These are phyloP conservation scores for Sparus aurata DNA, from an alignment of 2,797 vertebrate species.

Conservation along the genomic window DNA sequence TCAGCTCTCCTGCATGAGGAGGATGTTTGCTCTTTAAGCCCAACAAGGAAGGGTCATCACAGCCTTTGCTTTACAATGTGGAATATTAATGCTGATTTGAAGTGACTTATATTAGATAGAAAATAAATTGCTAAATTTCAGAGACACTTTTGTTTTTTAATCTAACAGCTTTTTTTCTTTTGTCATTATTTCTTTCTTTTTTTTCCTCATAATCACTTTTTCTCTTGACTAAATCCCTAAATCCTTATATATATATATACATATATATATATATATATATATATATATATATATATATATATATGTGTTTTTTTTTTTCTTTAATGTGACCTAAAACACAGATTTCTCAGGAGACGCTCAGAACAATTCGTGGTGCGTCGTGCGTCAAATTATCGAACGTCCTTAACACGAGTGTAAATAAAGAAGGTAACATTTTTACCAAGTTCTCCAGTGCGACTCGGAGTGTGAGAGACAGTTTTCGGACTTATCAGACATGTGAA, in stretches of 20 bases:
- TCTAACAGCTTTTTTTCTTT: neutral
- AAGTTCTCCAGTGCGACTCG: neutral
- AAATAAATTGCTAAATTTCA: neutral
- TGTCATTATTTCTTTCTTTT: neutral
- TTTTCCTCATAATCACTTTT: neutral
- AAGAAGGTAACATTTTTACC: rapidly evolving
- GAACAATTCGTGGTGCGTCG: no score
- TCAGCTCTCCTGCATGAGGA: neutral
- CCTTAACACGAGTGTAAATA: neutral
- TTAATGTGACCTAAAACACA: neutral
- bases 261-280: no score
- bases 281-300: no score
- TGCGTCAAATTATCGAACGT: neutral
- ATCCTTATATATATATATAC: no score
- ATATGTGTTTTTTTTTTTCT: neutral
- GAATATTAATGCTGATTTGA: conserved; percentile 3
- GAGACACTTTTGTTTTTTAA: neutral
- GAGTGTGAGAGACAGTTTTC: neutral
- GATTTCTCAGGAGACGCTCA: neutral
- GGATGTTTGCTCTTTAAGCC: conserved; percentile 30
- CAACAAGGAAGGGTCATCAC: neutral
- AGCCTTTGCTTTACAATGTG: neutral
- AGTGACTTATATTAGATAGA: neutral
- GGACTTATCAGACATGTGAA: rapidly evolving
- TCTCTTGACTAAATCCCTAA: neutral